Base-by-base conservation (phyloP, 2,113 vertebrate genomes). In the Hystrix cristata region DNA sequence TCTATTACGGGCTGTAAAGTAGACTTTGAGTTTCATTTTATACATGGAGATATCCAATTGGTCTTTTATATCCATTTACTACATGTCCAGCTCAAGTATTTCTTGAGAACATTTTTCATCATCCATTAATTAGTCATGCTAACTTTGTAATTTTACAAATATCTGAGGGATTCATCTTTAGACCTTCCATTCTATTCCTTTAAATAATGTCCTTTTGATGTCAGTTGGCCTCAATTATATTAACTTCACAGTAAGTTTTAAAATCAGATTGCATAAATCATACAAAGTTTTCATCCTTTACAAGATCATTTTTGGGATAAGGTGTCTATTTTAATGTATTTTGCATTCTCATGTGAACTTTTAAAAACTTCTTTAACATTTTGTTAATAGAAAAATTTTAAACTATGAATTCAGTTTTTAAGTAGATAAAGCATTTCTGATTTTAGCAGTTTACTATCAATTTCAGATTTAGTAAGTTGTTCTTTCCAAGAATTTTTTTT, bases 391-490 rank as follows among this genome's bases (percentile, higher is more conserved):
- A 95, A 79, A 84, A 9, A 67, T 71, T 87, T 95, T 87, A 74
- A 90, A 67, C 4, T 88, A 94, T 95, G n/a, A 89, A 29, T 69
- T 86, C 7, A 76, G 76, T 94, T 69, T 89, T 86, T 81, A 59
- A 51, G 62, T 62, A 72, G 31, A 78, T 46, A 92, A 0, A 67
- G 14, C 15, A 59, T 71, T 81, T 80, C n/a, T 51, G 11, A 34
- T 46, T 80, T 88, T 86, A 12, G 6, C 27, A 38, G 43, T 57
- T 85, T 78, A 69, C 59, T 94, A 71, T 62, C 86, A 74, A 57
- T 51, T 25, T 65, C 38, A 92, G 12, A 67, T 62, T 91, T 62
- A 76, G 21, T 59, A 92, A 94, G 46, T 59, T 78, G 31, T 90
- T 31, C 34, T 69, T 92, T 78, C 38, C n/a, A 92, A 60, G 9